Conservation (phyloP, 2,113 vertebrate genomes). For the Gymnocephalus cernua region DNA sequence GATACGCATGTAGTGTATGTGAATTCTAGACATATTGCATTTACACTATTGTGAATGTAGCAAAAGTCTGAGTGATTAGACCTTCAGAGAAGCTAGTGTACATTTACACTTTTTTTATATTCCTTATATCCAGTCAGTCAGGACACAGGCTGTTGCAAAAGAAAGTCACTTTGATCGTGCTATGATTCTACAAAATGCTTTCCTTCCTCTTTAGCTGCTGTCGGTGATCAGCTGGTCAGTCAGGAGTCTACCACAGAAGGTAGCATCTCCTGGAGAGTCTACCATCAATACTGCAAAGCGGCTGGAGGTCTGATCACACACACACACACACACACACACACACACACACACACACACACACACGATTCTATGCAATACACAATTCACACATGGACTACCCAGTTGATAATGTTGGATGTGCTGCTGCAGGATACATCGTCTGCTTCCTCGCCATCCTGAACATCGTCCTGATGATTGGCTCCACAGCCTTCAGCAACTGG, state of each 20-base stretch:
- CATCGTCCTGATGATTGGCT: constrained; percentile 83
- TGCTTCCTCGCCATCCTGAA: constrained; percentile 61
- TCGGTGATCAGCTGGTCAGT: constrained; percentile 80
- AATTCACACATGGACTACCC: background rate
- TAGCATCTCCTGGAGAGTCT: constrained; percentile 82
- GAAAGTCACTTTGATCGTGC: background rate
- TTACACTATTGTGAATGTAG: background rate
- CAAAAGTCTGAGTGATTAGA: background rate
- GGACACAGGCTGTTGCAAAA: background rate
- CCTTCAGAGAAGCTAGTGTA: background rate
- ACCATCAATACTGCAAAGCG: constrained; percentile 84
- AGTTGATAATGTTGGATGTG: background rate
- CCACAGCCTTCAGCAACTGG: constrained; percentile 87
- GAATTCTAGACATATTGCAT: background rate
- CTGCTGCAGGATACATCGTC: constrained; percentile 82
- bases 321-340: background rate
- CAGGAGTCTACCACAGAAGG: constrained; percentile 75
- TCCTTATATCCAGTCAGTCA: background rate
- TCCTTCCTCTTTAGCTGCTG: constrained; percentile 8
- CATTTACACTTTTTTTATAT: background rate
- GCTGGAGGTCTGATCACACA: constrained; percentile 83
- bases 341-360: background rate
- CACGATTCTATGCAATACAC: background rate
- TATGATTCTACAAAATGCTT: background rate
- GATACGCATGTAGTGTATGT: no score